phyloP scores from a whole-genome alignment of 2,113 vertebrate genomes.

The Hemiscyllium ocellatum region DNA sequence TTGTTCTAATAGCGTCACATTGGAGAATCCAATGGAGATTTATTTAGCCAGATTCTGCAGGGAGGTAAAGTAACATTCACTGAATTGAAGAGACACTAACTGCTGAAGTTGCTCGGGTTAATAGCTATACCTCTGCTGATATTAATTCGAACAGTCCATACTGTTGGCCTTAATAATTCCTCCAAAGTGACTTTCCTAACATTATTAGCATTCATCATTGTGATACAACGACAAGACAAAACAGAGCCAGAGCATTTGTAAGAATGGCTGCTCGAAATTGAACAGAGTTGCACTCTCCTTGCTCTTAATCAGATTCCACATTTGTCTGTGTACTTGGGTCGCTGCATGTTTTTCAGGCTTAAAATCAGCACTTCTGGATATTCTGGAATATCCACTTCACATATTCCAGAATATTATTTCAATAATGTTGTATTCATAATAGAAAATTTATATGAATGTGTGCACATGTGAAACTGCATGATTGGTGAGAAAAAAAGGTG shows the following conservation, averaged over 20 bases:
- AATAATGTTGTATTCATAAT: background rate
- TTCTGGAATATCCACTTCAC: too few species aligned
- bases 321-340: background rate
- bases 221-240: conserved; percentile 20
- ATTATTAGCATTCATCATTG: background rate
- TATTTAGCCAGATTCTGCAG: background rate
- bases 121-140: background rate
- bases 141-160: background rate
- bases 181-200: background rate
- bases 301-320: background rate
- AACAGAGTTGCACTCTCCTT: background rate
- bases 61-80: background rate
- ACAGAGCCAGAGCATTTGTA: background rate
- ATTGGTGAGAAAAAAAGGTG: background rate
- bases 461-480: background rate
- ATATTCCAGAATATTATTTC: too few species aligned
- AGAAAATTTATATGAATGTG: background rate
- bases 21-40: background rate
- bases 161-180: background rate
- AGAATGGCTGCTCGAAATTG: background rate
- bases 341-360: background rate
- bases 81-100: background rate
- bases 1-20: background rate
- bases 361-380: background rate
- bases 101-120: background rate